Percentiles rank a stretch among this genome's conserved stretches.
phyloP scores from a whole-genome alignment of 2,797 vertebrate genomes.

The Heteromormyrus szaboi region DNA sequence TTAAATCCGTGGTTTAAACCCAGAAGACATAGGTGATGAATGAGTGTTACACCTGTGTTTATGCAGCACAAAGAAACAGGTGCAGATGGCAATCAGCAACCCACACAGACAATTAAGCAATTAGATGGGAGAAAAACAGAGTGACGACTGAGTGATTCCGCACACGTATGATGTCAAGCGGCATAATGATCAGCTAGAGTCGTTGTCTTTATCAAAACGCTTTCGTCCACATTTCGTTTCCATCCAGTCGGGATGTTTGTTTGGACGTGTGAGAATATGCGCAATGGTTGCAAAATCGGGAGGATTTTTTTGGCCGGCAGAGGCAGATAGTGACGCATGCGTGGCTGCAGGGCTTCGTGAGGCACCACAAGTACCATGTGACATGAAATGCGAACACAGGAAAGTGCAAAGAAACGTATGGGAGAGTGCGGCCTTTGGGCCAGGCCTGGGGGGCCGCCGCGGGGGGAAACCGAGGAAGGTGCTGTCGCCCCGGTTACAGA shows the following conservation, averaged over 20 bases:
- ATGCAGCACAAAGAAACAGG: background rate
- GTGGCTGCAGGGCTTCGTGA: no score
- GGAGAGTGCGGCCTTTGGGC: constrained; percentile 49
- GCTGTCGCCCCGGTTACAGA: constrained; percentile 48
- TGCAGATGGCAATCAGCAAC: background rate
- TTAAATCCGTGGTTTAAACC: background rate
- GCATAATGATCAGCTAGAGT: background rate
- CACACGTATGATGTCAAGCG: background rate
- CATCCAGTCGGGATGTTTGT: no score
- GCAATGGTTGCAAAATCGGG: background rate
- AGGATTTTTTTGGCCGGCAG: background rate
- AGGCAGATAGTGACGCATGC: background rate
- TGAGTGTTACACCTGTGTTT: background rate
- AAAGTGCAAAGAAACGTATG: constrained; percentile 40
- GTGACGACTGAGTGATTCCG: background rate
- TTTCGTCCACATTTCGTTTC: background rate
- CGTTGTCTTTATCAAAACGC: background rate
- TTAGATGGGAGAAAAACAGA: background rate
- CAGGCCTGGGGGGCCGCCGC: constrained; percentile 34
- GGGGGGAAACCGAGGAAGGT: constrained; percentile 27
- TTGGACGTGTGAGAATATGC: background rate
- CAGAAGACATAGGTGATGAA: background rate
- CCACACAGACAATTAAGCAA: background rate
- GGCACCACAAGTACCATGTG: constrained; percentile 22
- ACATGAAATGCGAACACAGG: constrained; percentile 23